Conservation (phyloP, 2,113 vertebrate species). For the Poecile atricapillus region DNA sequence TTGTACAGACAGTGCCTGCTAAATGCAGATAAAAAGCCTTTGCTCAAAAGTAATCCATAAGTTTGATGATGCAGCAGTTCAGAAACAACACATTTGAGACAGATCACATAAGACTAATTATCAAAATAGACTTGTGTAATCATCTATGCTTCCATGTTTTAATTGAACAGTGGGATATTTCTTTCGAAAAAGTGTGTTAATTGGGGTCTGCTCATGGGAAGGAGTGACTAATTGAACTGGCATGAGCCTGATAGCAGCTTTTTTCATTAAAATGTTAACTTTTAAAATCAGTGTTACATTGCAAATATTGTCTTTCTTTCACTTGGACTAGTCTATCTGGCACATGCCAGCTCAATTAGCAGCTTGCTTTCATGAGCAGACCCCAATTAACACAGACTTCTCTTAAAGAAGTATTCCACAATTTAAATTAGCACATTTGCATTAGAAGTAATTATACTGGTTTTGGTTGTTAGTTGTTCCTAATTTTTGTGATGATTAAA, state of each 20-base stretch:
- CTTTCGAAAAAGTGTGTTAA: constrained; percentile 40
- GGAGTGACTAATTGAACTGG: constrained; percentile 62
- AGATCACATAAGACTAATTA: constrained; percentile 29
- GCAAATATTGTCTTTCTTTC: constrained; percentile 51
- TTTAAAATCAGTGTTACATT: constrained; percentile 60
- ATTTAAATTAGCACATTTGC: constrained; percentile 53
- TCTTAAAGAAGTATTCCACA: constrained; percentile 52
- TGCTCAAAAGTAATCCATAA: not conserved
- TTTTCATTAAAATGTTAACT: constrained; percentile 53
- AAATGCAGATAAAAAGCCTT: not conserved
- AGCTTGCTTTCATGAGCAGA: constrained; percentile 55
- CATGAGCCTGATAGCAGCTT: constrained; percentile 33
- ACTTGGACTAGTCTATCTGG: constrained; percentile 17
- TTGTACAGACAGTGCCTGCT: not conserved
- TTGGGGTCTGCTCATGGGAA: constrained; percentile 52
- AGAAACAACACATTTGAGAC: not conserved
- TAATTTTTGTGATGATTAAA: not conserved
- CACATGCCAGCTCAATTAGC: constrained; percentile 60
- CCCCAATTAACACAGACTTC: constrained; percentile 54
- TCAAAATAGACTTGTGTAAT: constrained; percentile 22
- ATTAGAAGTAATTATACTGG: constrained; percentile 49
- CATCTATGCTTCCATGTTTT: constrained; percentile 22
- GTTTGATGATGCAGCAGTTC: not conserved
- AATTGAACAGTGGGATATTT: constrained; percentile 39
- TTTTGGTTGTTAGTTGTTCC: constrained; percentile 15